A percentile compares a stretch with the other conserved stretches of the same genome.
These are phyloP conservation scores for Aurelia aurita DNA, from an alignment of 30 jellyfish, hydroid and myxozoan genomes.

Conservation along the genomic window DNA sequence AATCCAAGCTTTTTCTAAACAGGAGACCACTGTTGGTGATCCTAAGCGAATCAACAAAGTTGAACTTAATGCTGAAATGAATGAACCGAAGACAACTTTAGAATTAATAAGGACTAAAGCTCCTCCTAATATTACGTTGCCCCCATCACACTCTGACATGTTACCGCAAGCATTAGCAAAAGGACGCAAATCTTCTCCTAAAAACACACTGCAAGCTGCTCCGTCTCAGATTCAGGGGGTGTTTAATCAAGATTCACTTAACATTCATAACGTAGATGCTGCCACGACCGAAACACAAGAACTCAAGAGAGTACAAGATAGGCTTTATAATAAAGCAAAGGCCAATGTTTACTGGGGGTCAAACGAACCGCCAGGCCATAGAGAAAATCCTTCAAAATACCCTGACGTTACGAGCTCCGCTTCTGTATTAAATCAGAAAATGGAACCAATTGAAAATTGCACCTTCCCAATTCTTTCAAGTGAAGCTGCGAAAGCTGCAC, in stretches of 20 bases:
- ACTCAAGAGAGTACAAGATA: slow-evolving; percentile 33
- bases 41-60: neutral
- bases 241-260: neutral
- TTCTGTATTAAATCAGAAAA: neutral
- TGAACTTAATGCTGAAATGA: neutral
- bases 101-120: slow-evolving; percentile 43
- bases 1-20: slow-evolving; percentile 14
- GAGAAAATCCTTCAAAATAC: neutral
- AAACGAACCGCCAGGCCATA: slow-evolving; percentile 19
- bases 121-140: slow-evolving; percentile 69
- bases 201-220: neutral
- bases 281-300: slow-evolving; percentile 14
- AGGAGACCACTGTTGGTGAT: neutral
- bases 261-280: neutral
- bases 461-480: neutral
- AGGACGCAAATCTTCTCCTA: slow-evolving; percentile 9
- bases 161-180: slow-evolving; percentile 58
- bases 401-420: neutral
- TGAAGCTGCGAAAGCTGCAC: neutral
- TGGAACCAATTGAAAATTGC: neutral
- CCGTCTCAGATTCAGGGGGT: neutral
- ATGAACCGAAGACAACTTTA: neutral
- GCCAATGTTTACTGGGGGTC: slow-evolving; percentile 76
- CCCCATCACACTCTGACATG: slow-evolving; percentile 69
- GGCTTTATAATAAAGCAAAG: slow-evolving; percentile 26